Conservation (phyloP, 2,113 vertebrate genomes). For the Corvus moneduloides region DNA sequence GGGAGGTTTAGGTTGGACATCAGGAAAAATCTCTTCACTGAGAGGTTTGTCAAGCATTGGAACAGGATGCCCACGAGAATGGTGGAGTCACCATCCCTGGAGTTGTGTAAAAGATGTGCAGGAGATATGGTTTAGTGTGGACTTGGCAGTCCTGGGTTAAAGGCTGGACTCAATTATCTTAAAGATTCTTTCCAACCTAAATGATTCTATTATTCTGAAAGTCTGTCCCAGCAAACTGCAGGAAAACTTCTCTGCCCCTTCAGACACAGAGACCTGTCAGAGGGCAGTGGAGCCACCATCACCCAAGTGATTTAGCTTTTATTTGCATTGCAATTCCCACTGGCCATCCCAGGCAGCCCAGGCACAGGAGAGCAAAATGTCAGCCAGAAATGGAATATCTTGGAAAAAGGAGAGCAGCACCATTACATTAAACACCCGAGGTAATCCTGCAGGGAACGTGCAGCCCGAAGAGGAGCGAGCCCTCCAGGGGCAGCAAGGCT, state of each 20-base stretch:
- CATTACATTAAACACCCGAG: background rate
- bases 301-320: background rate
- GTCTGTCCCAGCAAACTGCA: background rate
- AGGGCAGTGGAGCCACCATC: background rate
- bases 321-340: background rate
- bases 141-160: background rate
- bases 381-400: background rate
- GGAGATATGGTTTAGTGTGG: background rate
- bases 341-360: background rate
- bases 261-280: background rate
- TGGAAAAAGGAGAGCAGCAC: background rate
- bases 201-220: background rate
- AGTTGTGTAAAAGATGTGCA: background rate
- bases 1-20: background rate
- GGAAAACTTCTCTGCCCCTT: background rate
- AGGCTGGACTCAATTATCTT: background rate
- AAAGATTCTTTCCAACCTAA: background rate
- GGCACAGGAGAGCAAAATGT: background rate
- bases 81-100: background rate
- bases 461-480: rapidly evolving
- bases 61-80: background rate
- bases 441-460: background rate
- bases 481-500: background rate
- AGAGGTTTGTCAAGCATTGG: background rate
- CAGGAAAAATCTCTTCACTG: background rate